Base-by-base conservation (phyloP, 2,797 vertebrate genomes). In the Coregonus sp. region DNA sequence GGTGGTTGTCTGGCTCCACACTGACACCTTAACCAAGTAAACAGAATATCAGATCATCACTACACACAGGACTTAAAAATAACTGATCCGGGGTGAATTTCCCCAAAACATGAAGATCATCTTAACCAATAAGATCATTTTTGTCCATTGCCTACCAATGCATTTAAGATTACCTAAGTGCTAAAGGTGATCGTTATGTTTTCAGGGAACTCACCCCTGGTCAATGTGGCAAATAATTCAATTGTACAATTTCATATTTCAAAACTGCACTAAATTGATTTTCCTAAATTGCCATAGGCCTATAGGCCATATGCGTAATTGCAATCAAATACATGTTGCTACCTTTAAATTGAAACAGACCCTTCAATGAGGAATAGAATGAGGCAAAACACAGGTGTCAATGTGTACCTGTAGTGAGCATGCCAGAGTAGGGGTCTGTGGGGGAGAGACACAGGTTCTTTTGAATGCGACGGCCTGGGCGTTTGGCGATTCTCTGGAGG, bases 371-470 rank as follows among this genome's bases (percentile, higher is more conserved):
- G 31, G 31, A 33, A 33, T 33, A 11, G 20, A 66, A 14, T 66
- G 31, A 68, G 1, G 66, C 66, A 11, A 66, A 67, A 67, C 25
- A 15, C 18, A 18, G 4, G 18, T 74, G 29, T 18, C 16, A 20
- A 11, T 56, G 1, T 37, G 14, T 89, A 98, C 97, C 97, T 95
- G 94, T 96, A 16, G 94, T 96, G 75, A 95, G 93, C 93, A 95
- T 95, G 82, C 95, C 96, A 0, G 95, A 96, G 84, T 95, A 96
- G 15, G 96, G 94, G 81, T 97, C 96, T 0, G 93, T 93, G 0
- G 96, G 96, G 4, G 96, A 96, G 73, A 95, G 88, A 80, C 93
- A 94, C 86, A 96, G 0, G 4, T 92, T 96, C 93, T 94, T 96
- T 89, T 94, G 94, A 77, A 94, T 92, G 84, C 95, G 94, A 70